Evolutionary conservation across 2,888 invertebrate genomes (phyloP), one percentile per base, ranked within the genome.

Genomic region (Scaptomyza flava): DNA sequence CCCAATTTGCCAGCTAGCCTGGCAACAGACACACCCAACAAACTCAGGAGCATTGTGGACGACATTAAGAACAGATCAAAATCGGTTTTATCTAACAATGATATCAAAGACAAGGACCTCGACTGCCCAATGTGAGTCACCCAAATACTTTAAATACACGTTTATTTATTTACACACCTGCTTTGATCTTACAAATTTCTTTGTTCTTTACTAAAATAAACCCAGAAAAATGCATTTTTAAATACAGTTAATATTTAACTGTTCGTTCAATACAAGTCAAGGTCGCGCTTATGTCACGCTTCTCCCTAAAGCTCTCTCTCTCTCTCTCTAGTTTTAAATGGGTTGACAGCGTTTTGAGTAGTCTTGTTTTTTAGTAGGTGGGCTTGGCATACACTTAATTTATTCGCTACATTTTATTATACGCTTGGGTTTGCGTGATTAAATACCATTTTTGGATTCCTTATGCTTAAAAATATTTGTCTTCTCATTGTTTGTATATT

Each of bases 271-370:
- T 46, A 33, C n/a, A 48, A 70, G 48, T 59, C 66, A 75, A 70
- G 79, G 71, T 76, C 60, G 62, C 51, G 71, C 66, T 75, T 75
- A 75, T 70, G 70, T 76, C 78, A 78, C 51, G 41, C 34, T 42
- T 59, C 20, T 33, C 17, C 51, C 31, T 34, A 34, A 47, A 46
- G 62, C 17, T 14, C 3, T 36, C 36, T n/a, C n/a, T 7, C 36
- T 38, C n/a, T n/a, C n/a, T n/a, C n/a, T 12, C 12, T n/a, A 2
- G 14, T 65, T 54, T 58, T 23, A 47, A 58, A 43, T 65, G 52
- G 68, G 38, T 43, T 17, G 17, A 17, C 17, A 17, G 17, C 17
- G 17, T 20, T 52, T 20, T 20, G 2, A 2, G 5, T 38, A 27
- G 17, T 17, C 47, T 52, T 51, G 50, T 51, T 17, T 17, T 54